phyloP scores from a whole-genome alignment of 92 coral and sea anemone genomes.

The Heliopora coerulea region DNA sequence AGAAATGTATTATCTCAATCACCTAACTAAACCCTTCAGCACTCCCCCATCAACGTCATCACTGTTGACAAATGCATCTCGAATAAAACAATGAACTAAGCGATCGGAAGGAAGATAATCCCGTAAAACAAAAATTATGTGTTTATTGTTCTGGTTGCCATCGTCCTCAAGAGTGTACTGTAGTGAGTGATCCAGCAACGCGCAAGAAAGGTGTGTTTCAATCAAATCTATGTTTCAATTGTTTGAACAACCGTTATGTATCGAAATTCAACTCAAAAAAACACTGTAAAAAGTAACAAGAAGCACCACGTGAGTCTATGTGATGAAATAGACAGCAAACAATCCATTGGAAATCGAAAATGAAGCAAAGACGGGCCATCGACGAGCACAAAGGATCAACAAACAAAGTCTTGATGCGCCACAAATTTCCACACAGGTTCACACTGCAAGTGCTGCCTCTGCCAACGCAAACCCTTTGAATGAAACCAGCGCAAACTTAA shows the following conservation, averaged over 20 bases:
- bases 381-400: neutral
- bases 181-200: neutral
- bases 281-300: neutral
- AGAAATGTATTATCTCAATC: too few relatives aligned
- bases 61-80: too few relatives aligned
- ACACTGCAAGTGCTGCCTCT: too few relatives aligned
- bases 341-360: neutral
- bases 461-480: neutral
- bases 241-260: slow-evolving; percentile 2
- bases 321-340: neutral
- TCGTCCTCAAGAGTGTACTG: neutral
- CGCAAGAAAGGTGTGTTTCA: neutral
- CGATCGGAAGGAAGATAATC: too few relatives aligned
- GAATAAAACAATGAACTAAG: too few relatives aligned
- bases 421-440: too few relatives aligned
- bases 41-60: too few relatives aligned
- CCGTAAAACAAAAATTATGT: neutral
- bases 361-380: neutral
- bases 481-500: too few relatives aligned
- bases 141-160: neutral
- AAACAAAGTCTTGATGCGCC: too few relatives aligned
- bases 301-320: slow-evolving; percentile 3
- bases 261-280: slow-evolving; percentile 2
- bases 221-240: slow-evolving; percentile 5
- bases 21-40: too few relatives aligned